A percentile compares a stretch with the other conserved stretches of the same genome.
These are phyloP conservation scores for Shinisaurus crocodilurus DNA, from an alignment of 2,113 vertebrate genomes.

Conservation along the genomic window DNA sequence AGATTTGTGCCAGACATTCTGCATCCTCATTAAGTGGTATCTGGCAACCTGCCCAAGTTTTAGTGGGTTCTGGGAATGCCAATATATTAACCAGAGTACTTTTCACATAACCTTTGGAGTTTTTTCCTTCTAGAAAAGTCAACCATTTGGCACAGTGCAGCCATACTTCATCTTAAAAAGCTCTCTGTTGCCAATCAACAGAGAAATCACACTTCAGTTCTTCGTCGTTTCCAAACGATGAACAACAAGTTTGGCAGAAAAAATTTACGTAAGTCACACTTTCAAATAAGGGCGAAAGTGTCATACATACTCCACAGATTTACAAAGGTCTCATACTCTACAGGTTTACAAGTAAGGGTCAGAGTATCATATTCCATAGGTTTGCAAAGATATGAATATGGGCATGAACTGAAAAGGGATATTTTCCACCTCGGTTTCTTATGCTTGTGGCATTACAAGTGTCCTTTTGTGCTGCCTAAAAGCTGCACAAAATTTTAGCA, in stretches of 20 bases:
- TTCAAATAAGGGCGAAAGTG: constrained; percentile 48
- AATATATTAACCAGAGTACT: constrained; percentile 83
- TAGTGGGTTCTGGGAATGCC: constrained; percentile 83
- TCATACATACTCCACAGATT: constrained; percentile 59
- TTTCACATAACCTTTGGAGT: constrained; percentile 71
- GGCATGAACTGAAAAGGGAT: constrained; percentile 39
- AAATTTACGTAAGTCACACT: constrained; percentile 56
- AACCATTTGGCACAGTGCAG: constrained; percentile 74
- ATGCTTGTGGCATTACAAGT: constrained; percentile 1
- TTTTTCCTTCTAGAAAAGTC: constrained; percentile 81
- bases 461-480: constrained; percentile 29
- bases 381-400: constrained; percentile 55
- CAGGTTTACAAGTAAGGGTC: constrained; percentile 57
- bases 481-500: constrained; percentile 25
- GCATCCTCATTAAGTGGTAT: constrained; percentile 80
- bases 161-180: constrained; percentile 72
- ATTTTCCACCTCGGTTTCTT: constrained; percentile 41
- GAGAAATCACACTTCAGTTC: constrained; percentile 70
- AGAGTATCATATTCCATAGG: constrained; percentile 42
- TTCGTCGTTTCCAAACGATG: constrained; percentile 68
- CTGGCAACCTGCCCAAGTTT: constrained; percentile 79
- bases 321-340: constrained; percentile 50
- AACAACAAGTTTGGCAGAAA: constrained; percentile 60
- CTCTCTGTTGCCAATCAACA: constrained; percentile 66
- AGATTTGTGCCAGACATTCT: constrained; percentile 77